Conservation (phyloP, 1,140 invertebrate genomes). For the Ylistrum balloti region DNA sequence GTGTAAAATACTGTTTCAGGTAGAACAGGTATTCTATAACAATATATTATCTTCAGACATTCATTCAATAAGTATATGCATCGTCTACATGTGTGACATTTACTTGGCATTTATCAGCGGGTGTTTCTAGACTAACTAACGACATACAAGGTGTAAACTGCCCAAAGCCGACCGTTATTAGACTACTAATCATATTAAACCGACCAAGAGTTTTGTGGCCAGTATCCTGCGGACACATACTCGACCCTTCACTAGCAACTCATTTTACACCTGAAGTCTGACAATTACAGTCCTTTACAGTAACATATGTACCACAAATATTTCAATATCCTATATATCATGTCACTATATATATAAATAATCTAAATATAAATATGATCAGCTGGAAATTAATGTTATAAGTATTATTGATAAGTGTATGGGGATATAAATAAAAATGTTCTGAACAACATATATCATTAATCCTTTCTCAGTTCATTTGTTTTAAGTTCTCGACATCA, state of each 20-base stretch:
- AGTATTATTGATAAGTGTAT: no score
- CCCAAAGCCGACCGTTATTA: neutral
- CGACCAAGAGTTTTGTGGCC: neutral
- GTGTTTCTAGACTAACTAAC: neutral
- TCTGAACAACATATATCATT: no score
- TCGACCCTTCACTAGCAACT: neutral
- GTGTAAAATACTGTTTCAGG: neutral
- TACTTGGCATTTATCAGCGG: neutral
- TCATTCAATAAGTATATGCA: no score
- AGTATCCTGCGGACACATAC: constrained; percentile 15
- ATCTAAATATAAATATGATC: no score
- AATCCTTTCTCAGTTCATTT: no score
- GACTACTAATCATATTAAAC: neutral
- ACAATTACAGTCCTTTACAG: neutral
- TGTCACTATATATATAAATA: no score
- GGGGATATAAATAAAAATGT: no score
- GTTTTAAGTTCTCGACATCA: no score
- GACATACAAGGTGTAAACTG: neutral
- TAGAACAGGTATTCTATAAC: neutral
- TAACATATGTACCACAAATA: no score
- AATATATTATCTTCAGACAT: neutral
- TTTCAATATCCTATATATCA: no score
- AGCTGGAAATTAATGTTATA: no score
- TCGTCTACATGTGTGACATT: neutral
- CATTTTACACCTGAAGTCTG: neutral